phyloP scores from a whole-genome alignment of 2,113 vertebrate genomes.

The Reinhardtius hippoglossoides region DNA sequence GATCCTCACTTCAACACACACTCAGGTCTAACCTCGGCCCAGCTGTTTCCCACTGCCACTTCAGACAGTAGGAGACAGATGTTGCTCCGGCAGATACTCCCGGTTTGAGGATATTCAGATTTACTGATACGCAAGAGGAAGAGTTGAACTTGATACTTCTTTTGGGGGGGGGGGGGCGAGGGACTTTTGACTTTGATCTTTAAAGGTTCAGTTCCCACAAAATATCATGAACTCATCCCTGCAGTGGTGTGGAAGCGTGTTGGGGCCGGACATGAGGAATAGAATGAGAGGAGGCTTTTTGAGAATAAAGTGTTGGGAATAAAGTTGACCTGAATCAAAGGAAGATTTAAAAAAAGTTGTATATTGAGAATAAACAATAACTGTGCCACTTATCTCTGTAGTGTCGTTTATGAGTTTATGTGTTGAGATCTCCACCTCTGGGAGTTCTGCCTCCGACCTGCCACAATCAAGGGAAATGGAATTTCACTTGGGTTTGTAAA shows the following conservation, averaged over 20 bases:
- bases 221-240: not conserved
- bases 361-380: too few species aligned
- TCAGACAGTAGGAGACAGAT: slow-evolving; percentile 44
- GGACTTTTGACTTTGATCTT: not conserved
- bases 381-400: too few species aligned
- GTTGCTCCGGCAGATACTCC: slow-evolving; percentile 3
- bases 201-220: not conserved
- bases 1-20: slow-evolving; percentile 19
- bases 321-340: too few species aligned
- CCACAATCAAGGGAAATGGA: not conserved
- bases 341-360: too few species aligned
- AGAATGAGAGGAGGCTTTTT: too few species aligned
- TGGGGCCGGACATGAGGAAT: too few species aligned
- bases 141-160: not conserved
- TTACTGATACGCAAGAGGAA: not conserved
- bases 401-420: too few species aligned
- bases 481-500: not conserved
- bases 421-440: not conserved
- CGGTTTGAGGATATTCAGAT: not conserved
- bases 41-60: slow-evolving; percentile 74
- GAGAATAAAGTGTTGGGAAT: too few species aligned
- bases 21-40: slow-evolving; percentile 50
- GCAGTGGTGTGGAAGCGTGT: too few species aligned
- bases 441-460: not conserved
- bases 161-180: not conserved